phyloP scores from a whole-genome alignment of 2,888 invertebrate species.

The Eulithis testata region DNA sequence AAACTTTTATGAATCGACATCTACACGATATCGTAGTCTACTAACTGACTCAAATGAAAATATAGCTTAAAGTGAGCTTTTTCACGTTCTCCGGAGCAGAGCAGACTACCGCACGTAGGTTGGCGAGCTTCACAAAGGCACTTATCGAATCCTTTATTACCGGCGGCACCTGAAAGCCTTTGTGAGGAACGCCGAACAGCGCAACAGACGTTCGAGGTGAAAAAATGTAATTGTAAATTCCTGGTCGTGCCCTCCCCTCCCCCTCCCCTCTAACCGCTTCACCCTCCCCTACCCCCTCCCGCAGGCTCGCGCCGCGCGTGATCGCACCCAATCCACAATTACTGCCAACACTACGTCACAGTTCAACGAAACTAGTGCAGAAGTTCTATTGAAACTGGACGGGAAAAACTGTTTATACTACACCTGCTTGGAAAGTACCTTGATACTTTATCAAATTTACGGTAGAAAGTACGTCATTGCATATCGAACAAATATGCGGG shows the following conservation, averaged over 20 bases:
- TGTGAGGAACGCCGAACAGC: slow-evolving; percentile 22
- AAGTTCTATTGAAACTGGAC: too few relatives aligned
- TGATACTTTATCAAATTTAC: too few relatives aligned
- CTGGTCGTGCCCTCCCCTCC: slow-evolving; percentile 18
- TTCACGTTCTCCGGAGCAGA: not conserved
- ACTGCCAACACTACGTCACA: slow-evolving; percentile 22
- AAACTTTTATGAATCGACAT: too few relatives aligned
- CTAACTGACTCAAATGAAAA: too few relatives aligned
- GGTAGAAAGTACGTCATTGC: too few relatives aligned
- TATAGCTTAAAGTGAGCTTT: too few relatives aligned
- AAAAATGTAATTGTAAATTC: slow-evolving; percentile 42
- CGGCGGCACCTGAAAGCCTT: slow-evolving; percentile 18
- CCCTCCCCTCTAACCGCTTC: not conserved
- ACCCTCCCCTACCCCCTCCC: not conserved
- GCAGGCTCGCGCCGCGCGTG: slow-evolving; percentile 19
- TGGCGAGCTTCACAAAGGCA: slow-evolving; percentile 7
- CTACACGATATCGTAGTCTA: too few relatives aligned
- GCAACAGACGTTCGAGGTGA: slow-evolving; percentile 31
- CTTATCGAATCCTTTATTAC: slow-evolving; percentile 21
- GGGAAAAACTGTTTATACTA: too few relatives aligned
- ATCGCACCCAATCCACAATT: slow-evolving; percentile 26
- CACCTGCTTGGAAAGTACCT: too few relatives aligned
- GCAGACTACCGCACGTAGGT: not conserved
- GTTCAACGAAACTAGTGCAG: slow-evolving; percentile 1
- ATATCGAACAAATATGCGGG: too few relatives aligned